Evolutionary conservation across 2,888 invertebrate species (phyloP), one percentile per base, ranked within the genome.

Genomic region (Plebejus melissa): DNA sequence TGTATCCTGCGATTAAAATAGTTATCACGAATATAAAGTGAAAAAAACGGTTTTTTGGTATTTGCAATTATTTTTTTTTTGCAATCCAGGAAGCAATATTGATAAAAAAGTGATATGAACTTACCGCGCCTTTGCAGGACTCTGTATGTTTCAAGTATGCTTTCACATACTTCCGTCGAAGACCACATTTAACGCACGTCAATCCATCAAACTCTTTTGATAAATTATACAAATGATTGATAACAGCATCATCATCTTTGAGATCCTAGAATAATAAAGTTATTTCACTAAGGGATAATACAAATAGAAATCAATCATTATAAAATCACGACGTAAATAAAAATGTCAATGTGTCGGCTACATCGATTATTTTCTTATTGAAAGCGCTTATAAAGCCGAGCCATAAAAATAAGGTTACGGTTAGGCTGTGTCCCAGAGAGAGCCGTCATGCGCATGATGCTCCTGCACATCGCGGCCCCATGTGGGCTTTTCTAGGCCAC

Each of bases 201-300:
- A 86, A 78, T 7, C 81, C 79, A 1, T 80, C 82, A 32, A 75
- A 28, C 32, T 78, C 75, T 58, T 81, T 82, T 16, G 80, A 78
- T 11, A 86, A 79, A 28, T 80, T 78, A 58, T 80, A 78, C 74
- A 87, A 82, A 75, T 86, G 84, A 16, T 80, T 79, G 41, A 78
- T 79, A 4, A 86, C 81, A n/a, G 75, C 79, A 36, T 81, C 81
- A 7, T 83, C 79, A 74, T 84, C 78, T 11, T 77, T 77, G 9
- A 77, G 5, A 78, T 84, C 80, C 84, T 83, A 74, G 41, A 77
- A 77, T 50, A 6, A 13, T 32, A 22, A 4, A 32, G 3, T 46
- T 46, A 46, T 46, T 46, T 46, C 46, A 2, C 11, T 46, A 46
- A 9, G 11, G 9, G 3, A 46, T 32, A 46, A 46, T 46, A 46